A percentile compares a stretch with the other conserved stretches of the same genome.
These are phyloP conservation scores for Desmodus rotundus DNA, from an alignment of 2,113 vertebrate genomes.

Conservation along the genomic window DNA sequence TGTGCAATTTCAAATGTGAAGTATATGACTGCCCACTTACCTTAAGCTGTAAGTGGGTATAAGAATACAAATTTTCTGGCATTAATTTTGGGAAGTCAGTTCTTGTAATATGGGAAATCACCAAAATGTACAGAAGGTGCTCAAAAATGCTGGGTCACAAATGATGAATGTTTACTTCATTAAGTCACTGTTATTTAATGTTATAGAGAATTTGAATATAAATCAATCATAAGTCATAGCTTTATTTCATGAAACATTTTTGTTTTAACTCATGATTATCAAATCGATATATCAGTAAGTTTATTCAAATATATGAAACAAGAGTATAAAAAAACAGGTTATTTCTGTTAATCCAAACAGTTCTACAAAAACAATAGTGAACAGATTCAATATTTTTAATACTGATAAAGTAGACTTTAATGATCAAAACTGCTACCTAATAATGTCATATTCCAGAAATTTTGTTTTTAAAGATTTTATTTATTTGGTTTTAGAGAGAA, in stretches of 20 bases:
- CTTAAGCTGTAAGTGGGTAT: not conserved
- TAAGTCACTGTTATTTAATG: slow-evolving; percentile 3
- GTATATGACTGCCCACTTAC: not conserved
- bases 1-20: not conserved
- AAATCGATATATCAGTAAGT: not conserved
- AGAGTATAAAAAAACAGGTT: not conserved
- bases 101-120: not conserved
- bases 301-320: not conserved
- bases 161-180: not conserved
- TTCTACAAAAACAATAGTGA: not conserved
- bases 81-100: not conserved
- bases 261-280: not conserved
- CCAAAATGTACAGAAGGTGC: not conserved
- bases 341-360: not conserved
- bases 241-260: slow-evolving; percentile 25
- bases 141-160: slow-evolving; percentile 1
- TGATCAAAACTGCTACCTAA: not conserved
- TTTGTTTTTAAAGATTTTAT: no score
- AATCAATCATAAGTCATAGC: not conserved
- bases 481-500: no score
- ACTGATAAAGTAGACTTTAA: not conserved
- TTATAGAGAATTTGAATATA: not conserved
- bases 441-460: not conserved
- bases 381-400: not conserved
- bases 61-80: not conserved